These are phyloP conservation scores for Proteles cristata DNA, from an alignment of 2,113 vertebrate genomes.

Conservation along the genomic window DNA sequence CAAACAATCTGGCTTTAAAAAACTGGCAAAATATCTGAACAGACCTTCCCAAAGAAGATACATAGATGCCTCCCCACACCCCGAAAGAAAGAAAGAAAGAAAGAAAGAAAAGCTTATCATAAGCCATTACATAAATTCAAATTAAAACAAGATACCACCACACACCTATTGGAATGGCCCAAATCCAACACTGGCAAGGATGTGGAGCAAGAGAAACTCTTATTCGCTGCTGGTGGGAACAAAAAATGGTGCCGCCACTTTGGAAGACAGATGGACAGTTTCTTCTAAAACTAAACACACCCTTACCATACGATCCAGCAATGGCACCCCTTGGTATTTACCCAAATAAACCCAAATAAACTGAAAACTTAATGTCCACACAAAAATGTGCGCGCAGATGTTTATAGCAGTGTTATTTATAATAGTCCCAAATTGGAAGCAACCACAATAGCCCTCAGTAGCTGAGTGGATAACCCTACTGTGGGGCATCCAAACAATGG, in stretches of 20 bases:
- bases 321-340: neutral
- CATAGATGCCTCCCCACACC: neutral
- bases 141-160: neutral
- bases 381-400: neutral
- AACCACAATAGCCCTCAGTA: neutral
- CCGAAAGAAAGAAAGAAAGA: too few species aligned
- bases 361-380: neutral
- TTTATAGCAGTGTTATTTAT: neutral
- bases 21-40: neutral
- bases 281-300: neutral
- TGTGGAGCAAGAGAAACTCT: neutral
- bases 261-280: neutral
- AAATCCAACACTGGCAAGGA: neutral
- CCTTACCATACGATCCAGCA: neutral
- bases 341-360: neutral
- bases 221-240: neutral
- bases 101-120: neutral
- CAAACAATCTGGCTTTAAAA: neutral
- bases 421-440: neutral
- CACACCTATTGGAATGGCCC: neutral
- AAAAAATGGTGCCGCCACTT: neutral
- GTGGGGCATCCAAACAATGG: neutral
- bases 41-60: neutral
- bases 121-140: neutral
- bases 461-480: neutral